Evolutionary conservation across 1,140 invertebrate species (phyloP).

Genomic region (Anoplolepis gracilipes): DNA sequence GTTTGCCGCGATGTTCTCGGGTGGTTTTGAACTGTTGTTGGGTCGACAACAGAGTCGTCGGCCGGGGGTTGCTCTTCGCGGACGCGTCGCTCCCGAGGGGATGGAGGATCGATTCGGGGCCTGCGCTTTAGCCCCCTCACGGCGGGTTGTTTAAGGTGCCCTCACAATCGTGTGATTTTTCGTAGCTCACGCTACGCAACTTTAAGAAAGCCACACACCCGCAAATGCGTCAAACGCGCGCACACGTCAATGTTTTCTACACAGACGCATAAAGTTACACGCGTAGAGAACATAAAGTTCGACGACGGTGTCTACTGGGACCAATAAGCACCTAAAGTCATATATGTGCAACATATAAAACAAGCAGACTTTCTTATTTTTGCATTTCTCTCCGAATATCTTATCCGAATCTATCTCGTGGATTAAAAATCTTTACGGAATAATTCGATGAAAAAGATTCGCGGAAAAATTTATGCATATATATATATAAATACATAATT

Average conservation of each 20-base stretch:
- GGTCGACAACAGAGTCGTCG: constrained; percentile 78
- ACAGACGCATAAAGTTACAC: background rate
- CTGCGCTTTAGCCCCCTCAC: constrained; percentile 73
- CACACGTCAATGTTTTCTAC: background rate
- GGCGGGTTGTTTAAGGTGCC: constrained; percentile 31
- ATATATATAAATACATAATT: background rate
- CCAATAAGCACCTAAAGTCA: background rate
- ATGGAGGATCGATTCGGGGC: constrained; percentile 80
- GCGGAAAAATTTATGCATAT: background rate
- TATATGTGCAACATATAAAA: background rate
- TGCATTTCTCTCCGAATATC: background rate
- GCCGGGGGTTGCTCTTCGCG: constrained; percentile 72
- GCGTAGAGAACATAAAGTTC: background rate
- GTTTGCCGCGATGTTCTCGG: constrained; percentile 75
- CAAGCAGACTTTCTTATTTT: constrained; percentile 25
- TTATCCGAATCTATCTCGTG: constrained; percentile 1
- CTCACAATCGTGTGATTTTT: constrained; percentile 57
- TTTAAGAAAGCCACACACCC: background rate
- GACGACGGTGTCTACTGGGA: background rate
- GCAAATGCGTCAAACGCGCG: no score
- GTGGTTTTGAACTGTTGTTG: constrained; percentile 78
- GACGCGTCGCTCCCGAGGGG: constrained; percentile 54
- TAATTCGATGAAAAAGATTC: background rate
- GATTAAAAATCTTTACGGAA: constrained; percentile 26
- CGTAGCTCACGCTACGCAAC: constrained; percentile 53